Base-by-base conservation (phyloP, 1,140 invertebrate genomes). In the Zaprionus ghesquierei region DNA sequence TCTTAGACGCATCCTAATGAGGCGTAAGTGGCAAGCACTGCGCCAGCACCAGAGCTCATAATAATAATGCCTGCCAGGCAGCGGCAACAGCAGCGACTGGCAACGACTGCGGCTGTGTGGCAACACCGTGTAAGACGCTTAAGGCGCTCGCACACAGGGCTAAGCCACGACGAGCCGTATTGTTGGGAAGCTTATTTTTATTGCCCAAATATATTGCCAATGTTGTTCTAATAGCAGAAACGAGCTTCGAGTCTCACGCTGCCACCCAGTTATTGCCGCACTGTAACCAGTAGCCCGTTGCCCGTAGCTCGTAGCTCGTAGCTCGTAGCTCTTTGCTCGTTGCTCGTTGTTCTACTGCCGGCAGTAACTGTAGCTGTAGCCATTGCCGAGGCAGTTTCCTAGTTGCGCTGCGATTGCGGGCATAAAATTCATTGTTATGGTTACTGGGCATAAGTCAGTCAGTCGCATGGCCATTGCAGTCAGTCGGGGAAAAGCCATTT, bases 381-480 rank as follows among this genome's bases (percentile, higher is more conserved):
- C 12, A 13, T 49, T 49, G 54, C 18, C n/a, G 31, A 58, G 38
- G 25, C 58, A 58, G 46, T 53, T 59, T 63, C 33, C 59, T 59
- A 46, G 59, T 64, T 63, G 41, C 23, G 50, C 33, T 51, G 59
- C 41, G 44, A 59, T 64, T 46, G 72, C 35, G 75, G 69, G 79
- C 84, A 87, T 87, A 82, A 87, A 87, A 87, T 87, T 89, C 82
- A 87, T 87, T 87, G 82, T 87, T 87, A 87, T 87, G 84, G 82
- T 72, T 89, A 77, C 82, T 87, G 82, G 82, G 76, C 82, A 87
- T 76, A 87, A 87, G 79, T 87, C 82, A 86, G 79, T 89, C 82
- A 87, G 75, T 76, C 75, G 66, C 65, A 70, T 38, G 51, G 53
- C 10, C 55, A 70, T 56, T 63, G 60, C 56, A 70, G 62, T 63